Percentiles rank a stretch among this genome's conserved stretches.
These are phyloP conservation scores for Lepidonotus clava DNA, from an alignment of 2,888 invertebrate species.

Conservation along the genomic window DNA sequence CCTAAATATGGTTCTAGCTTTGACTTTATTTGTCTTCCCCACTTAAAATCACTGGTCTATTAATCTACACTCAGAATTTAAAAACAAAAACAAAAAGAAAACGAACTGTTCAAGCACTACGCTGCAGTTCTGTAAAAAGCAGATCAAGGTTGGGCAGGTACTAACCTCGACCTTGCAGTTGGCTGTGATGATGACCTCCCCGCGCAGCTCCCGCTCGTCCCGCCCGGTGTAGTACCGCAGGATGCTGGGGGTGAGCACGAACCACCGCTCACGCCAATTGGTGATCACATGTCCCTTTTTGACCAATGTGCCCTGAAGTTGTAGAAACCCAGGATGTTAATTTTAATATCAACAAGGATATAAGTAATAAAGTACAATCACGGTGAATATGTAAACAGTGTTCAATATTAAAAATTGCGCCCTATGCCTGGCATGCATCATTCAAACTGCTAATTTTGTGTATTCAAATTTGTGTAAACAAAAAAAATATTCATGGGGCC, in stretches of 20 bases:
- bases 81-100: neutral
- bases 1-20: no score
- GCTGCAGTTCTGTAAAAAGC: neutral
- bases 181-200: conserved; percentile 84
- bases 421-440: no score
- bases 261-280: conserved; percentile 86
- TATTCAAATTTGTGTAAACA: no score
- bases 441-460: no score
- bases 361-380: no score
- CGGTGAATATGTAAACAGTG: no score
- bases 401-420: no score
- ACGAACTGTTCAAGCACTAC: neutral
- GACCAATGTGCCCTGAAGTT: conserved; percentile 55
- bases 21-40: no score
- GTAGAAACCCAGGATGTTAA: neutral
- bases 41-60: no score
- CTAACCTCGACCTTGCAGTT: conserved; percentile 76
- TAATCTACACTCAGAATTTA: no score
- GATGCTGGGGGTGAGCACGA: conserved; percentile 88
- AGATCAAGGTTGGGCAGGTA: neutral
- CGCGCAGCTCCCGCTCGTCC: conserved; percentile 86
- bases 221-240: conserved; percentile 88
- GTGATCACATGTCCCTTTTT: conserved; percentile 60
- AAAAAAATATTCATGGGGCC: no score
- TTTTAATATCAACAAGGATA: no score